These are phyloP conservation scores for Lytechinus variegatus DNA, from an alignment of 35 echinoderm and acorn worm genomes.

Conservation along the genomic window DNA sequence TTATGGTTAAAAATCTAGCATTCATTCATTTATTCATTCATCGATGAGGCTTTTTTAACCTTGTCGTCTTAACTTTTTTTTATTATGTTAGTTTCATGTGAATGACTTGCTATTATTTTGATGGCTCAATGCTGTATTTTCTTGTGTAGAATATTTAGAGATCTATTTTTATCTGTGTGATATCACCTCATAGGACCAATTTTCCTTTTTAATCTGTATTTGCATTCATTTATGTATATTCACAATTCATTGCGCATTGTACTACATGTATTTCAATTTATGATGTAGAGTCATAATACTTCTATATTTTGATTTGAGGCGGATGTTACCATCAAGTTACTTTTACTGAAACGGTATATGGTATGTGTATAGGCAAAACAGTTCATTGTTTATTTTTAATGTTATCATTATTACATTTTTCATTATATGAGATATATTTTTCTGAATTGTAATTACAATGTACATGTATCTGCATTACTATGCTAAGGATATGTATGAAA, in stretches of 20 bases:
- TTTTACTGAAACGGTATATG: neutral
- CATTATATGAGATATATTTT: slow-evolving; percentile 15
- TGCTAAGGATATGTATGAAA: neutral
- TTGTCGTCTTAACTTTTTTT: neutral
- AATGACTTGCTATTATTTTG: neutral
- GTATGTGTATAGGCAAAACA: slow-evolving; percentile 20
- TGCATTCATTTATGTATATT: slow-evolving; percentile 56
- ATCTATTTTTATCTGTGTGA: slow-evolving; percentile 37
- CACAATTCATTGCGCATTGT: slow-evolving; percentile 46
- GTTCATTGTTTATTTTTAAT: neutral
- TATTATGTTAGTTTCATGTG: neutral
- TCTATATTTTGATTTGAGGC: slow-evolving; percentile 4
- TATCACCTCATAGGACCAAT: slow-evolving; percentile 29
- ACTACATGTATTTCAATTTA: slow-evolving; percentile 45
- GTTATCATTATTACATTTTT: neutral
- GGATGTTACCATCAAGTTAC: neutral
- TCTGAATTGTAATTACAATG: slow-evolving; percentile 4
- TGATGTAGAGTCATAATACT: slow-evolving; percentile 38
- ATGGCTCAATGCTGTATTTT: neutral
- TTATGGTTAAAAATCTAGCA: neutral
- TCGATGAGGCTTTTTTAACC: neutral
- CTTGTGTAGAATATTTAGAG: slow-evolving; percentile 45
- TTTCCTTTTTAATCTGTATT: slow-evolving; percentile 51
- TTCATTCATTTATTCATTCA: neutral
- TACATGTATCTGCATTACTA: neutral